Evolutionary conservation across 2,888 invertebrate species (phyloP).

Genomic region (Limnephilus auricula): DNA sequence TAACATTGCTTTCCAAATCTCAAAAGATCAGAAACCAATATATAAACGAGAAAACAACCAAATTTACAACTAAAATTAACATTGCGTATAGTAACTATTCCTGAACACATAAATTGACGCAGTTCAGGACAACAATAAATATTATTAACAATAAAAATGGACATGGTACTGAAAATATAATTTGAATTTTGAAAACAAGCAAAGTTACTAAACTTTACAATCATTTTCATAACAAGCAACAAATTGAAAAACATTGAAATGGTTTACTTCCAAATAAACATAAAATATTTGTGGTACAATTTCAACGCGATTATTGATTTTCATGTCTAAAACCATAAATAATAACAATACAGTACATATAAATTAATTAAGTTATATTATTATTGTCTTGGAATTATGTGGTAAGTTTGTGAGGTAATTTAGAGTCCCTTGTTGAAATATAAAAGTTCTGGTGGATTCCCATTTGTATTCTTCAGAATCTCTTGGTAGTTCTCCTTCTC

Average conservation of each 20-base stretch:
- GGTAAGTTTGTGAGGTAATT: conserved; percentile 67
- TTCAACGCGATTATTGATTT: neutral
- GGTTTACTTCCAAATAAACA: neutral
- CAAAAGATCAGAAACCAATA: neutral
- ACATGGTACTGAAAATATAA: neutral
- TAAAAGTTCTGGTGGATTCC: conserved; percentile 83
- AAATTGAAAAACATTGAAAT: neutral
- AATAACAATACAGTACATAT: neutral
- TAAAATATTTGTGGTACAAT: neutral
- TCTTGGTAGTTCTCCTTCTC: conserved; percentile 86
- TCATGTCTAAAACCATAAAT: neutral
- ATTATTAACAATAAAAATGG: neutral
- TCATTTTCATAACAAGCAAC: neutral
- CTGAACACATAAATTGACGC: neutral
- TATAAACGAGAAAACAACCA: neutral
- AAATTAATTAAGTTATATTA: conserved; percentile 26
- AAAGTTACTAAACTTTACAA: neutral
- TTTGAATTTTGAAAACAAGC: neutral
- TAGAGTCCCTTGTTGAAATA: conserved; percentile 95
- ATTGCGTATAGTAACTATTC: neutral
- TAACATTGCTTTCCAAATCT: neutral
- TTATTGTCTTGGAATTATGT: conserved; percentile 30
- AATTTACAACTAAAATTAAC: neutral
- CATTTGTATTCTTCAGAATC: conserved; percentile 81
- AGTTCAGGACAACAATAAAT: neutral